These are phyloP conservation scores for Aplodontia rufa DNA, from an alignment of 2,113 vertebrate genomes.

Conservation along the genomic window DNA sequence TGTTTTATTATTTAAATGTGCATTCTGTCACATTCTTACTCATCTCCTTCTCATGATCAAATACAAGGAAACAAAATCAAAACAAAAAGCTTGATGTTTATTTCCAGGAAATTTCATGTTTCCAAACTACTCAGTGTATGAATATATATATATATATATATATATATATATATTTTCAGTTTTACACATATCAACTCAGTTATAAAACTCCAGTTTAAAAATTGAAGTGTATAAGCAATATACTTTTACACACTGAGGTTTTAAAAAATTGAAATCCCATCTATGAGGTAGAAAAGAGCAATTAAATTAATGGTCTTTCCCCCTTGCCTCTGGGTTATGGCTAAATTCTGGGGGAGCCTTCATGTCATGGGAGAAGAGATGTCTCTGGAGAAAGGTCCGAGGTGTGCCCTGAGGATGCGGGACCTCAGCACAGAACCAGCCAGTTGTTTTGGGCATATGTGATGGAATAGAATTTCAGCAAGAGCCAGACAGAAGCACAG, in stretches of 20 bases:
- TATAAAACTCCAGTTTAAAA: constrained; percentile 22
- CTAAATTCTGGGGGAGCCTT: background rate
- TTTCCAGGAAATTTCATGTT: background rate
- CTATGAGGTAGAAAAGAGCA: background rate
- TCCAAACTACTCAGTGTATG: background rate
- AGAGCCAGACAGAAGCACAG: no score
- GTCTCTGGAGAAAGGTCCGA: no score
- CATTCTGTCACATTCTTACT: background rate
- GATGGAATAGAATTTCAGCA: no score
- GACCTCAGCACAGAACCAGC: no score
- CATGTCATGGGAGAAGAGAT: no score
- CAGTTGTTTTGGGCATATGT: no score
- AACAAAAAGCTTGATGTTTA: background rate
- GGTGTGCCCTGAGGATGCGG: no score
- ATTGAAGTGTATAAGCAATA: background rate
- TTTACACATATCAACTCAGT: background rate
- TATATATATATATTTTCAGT: background rate
- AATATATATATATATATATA: background rate
- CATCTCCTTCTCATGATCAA: background rate
- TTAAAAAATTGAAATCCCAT: background rate
- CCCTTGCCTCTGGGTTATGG: background rate
- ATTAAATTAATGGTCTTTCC: background rate
- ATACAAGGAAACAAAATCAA: background rate
- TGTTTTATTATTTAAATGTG: background rate
- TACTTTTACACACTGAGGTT: background rate